Base-by-base conservation (phyloP, 92 coral and sea anemone genomes). In the Desmophyllum pertusum region DNA sequence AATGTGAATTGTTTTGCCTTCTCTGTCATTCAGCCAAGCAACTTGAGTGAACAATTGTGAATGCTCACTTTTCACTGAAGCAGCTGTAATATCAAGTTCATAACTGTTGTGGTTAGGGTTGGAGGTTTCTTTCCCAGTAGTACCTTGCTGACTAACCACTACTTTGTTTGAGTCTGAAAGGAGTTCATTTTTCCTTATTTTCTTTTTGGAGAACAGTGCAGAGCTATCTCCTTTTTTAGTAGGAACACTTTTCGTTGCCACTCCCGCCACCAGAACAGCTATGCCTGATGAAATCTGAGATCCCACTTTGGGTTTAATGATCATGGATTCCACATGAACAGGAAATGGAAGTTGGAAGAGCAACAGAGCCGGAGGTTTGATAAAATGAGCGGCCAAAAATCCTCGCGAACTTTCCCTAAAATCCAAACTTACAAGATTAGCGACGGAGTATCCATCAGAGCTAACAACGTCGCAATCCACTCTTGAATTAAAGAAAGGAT, bases 241-340 rank as follows among this genome's bases (percentile, higher is more conserved):
- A 77, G 76, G 18, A 10, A 7, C 7, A 36, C 39, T 45, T 17
- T 72, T 83, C n/a, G 65, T 70, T 50, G 70, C 79, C 64, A 88
- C 65, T 52, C 94, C 95, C 41, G 99, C 99, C 50, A 90, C 96
- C 73, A 89, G 66, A 55, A 96, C 67, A 77, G 95, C 98, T 51
- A 96, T 86, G 37, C 99, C 99, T 70, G 92, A 81, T 17, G 98
- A 90, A 64, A 94, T 84, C 84, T 96, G 99, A 39, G 92, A 93
- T 30, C 99, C 98, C 48, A 94, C 98, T 77, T 84, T 93, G 38
- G 99, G 99, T 70, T 92, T 96, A 41, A 96, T 75, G 38, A 90
- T 70, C 53, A 96, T 66, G 23, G 98, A 93, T 38, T 91, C 90
- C 33, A 96, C 78, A 65, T 92, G 92, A 67, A 92, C 74, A 5